Base-by-base conservation (phyloP, 2,113 vertebrate species). In the Melospiza georgiana region DNA sequence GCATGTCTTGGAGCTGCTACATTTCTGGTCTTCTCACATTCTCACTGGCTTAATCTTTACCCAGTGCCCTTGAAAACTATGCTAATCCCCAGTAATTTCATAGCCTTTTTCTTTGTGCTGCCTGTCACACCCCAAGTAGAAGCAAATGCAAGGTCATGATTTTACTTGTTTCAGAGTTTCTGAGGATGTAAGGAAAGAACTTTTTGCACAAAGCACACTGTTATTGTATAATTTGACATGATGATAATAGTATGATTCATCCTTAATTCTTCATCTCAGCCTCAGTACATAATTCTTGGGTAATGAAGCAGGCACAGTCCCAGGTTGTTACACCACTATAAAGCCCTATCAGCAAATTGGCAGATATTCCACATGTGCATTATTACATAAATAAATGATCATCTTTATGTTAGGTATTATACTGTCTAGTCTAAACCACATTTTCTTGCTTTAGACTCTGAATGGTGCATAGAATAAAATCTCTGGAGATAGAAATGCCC, bases 81-180 rank as follows among this genome's bases (percentile, higher is more conserved):
- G 1, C 28, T 87, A 84, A 91, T 89, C 54, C 61, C 28, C 31
- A 52, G 0, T 73, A 44, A 61, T 82, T 79, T 91, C 84, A 19
- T 11, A 43, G 66, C 5, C 44, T 94, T 87, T 95, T 94, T 37
- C 44, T 93, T 68, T 96, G 44, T 79, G 44, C 62, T 81, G 17
- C 49, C 23, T 79, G 87, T 66, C 77, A 76, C 58, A 75, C 49
- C 44, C n/a, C 0, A 0, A 35, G 46, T 44, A 87, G 84, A 81
- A 71, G 39, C 33, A 88, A 94, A 89, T 39, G 31, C 73, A 79
- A 73, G 66, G 33, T 89, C 84, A 82, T 89, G 68, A 90, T 75
- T 81, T 92, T 87, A 91, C 74, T 93, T 91, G 84, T 67, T 68
- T 87, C 62, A 27, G 30, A 57, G 57, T 78, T 93, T 84, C 79